Evolutionary conservation across 2,888 invertebrate species (phyloP).

Genomic region (Dyspetes luteomarginatus): DNA sequence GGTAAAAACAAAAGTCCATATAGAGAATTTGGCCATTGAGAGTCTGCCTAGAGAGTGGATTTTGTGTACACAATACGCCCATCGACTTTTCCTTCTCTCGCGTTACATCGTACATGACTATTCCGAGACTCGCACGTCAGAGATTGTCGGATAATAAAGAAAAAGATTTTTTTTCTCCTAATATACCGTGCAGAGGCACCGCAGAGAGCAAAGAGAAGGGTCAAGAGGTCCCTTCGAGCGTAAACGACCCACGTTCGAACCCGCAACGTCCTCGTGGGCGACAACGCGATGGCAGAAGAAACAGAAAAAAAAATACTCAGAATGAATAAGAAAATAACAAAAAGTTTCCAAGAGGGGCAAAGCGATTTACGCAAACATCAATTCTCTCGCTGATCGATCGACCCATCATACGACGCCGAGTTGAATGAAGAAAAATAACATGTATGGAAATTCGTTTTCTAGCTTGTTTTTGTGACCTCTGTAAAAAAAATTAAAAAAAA

Average conservation of each 20-base stretch:
- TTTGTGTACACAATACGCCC: background rate
- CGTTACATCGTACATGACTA: background rate
- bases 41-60: background rate
- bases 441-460: background rate
- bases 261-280: background rate
- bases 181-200: background rate
- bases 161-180: slow-evolving; percentile 37
- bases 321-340: background rate
- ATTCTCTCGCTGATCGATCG: slow-evolving; percentile 78
- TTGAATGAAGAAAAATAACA: background rate
- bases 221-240: slow-evolving; percentile 32
- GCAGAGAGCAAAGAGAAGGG: slow-evolving; percentile 20
- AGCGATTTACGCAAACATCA: slow-evolving; percentile 74
- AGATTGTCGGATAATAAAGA: slow-evolving; percentile 46
- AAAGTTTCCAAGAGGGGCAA: background rate
- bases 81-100: background rate
- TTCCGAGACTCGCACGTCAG: slow-evolving; percentile 37
- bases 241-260: background rate
- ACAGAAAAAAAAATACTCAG: background rate
- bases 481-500: no score
- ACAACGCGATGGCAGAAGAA: background rate
- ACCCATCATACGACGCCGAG: slow-evolving; percentile 81
- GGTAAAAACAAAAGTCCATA: no score
- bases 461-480: no score
- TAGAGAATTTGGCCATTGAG: no score